Base-by-base conservation (phyloP, 1,140 invertebrate genomes). In the Euura lappo region DNA sequence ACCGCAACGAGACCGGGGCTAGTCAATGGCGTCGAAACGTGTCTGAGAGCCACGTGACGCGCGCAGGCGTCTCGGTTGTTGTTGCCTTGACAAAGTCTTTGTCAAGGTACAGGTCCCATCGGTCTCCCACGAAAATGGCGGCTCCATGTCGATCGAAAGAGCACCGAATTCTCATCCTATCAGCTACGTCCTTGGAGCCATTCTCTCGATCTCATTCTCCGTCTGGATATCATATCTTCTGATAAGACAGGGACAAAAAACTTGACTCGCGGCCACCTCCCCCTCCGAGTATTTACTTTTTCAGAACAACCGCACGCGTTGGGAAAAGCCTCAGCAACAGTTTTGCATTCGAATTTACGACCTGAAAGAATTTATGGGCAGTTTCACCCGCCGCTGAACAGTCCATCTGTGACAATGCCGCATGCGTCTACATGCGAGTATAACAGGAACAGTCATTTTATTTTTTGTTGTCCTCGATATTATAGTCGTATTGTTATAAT, bases 11-110 rank as follows among this genome's bases (percentile, higher is more conserved):
- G 28, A 28, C 28, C 28, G 28, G 28, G 28, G 28, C 28, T n/a
- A 60, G 51, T 60, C 51, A 60, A 60, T 60, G 51, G 51, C 51
- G 51, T 60, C 51, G 51, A 60, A 60, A n/a, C 51, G 51, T 60
- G 51, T 60, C 51, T 6, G 51, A 8, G 51, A 60, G 51, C 3
- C 51, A 60, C 51, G 51, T 60, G 51, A 60, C 51, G 51, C 51
- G 51, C 51, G 51, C 51, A 60, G 3, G 51, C 51, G 51, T 60
- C 6, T 60, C 10, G 51, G 6, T 60, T 60, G 51, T 60, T 60
- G 51, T 60, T 60, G 1, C 51, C 51, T 5, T n/a, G 51, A 60
- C 51, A 60, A 60, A 60, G 51, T 60, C 51, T 60, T 60, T 60
- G 51, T 60, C 51, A 60, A 60, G 8, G 51, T 60, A 8, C 6